phyloP scores from a whole-genome alignment of 1,140 invertebrate species.

The Caenorhabditis latens region DNA sequence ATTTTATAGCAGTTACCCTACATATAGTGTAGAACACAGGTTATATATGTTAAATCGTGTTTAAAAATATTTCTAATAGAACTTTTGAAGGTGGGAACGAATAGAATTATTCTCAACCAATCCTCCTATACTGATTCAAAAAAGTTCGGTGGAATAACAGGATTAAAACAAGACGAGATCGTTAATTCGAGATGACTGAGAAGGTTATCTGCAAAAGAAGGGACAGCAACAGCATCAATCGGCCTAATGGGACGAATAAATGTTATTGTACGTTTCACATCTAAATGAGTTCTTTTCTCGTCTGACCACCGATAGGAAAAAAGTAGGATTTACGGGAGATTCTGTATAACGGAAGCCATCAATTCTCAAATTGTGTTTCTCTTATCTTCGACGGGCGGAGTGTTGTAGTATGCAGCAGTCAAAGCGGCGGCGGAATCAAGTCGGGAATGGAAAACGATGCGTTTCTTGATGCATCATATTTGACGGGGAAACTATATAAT shows the following conservation, averaged over 20 bases:
- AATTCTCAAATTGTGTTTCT: slow-evolving; percentile 28
- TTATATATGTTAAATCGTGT: too few relatives aligned
- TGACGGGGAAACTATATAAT: neutral
- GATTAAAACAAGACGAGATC: slow-evolving; percentile 48
- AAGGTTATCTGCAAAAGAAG: slow-evolving; percentile 25
- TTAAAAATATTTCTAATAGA: too few relatives aligned
- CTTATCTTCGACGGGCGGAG: neutral
- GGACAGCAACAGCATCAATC: neutral
- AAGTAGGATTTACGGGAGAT: neutral
- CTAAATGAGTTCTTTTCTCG: slow-evolving; percentile 33
- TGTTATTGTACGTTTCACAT: slow-evolving; percentile 53
- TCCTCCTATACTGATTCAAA: neutral
- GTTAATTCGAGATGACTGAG: slow-evolving; percentile 46
- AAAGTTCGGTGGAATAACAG: neutral
- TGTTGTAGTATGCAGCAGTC: neutral
- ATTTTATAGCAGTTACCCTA: too few relatives aligned
- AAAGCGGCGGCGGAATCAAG: neutral
- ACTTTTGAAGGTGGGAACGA: too few relatives aligned
- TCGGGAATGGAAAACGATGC: neutral
- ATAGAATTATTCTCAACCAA: too few relatives aligned
- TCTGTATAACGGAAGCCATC: slow-evolving; percentile 36
- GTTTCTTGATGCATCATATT: slow-evolving; percentile 15
- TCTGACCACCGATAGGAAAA: neutral
- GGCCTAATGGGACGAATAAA: slow-evolving; percentile 54
- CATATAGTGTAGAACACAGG: too few relatives aligned